A percentile compares a stretch with the other conserved stretches of the same genome.
These are phyloP conservation scores for Phalacrocorax pelagicus DNA, from an alignment of 2,113 vertebrate species.

Conservation along the genomic window DNA sequence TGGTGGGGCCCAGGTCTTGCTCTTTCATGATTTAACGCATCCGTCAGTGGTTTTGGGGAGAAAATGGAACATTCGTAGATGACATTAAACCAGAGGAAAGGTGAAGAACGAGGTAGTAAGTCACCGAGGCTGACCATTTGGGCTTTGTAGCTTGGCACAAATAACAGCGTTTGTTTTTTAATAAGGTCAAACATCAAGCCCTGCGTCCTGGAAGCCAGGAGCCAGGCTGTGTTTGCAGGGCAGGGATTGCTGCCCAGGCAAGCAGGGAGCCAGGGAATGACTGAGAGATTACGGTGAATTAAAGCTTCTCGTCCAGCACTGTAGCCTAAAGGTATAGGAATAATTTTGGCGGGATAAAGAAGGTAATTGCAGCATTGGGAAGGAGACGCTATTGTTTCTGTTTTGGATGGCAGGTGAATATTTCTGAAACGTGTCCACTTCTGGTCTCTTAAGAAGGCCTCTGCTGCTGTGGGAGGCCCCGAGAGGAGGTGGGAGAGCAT, in stretches of 20 bases:
- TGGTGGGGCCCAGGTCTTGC: background rate
- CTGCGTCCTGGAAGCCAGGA: background rate
- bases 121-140: background rate
- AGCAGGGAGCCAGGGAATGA: background rate
- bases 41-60: background rate
- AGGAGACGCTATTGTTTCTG: background rate
- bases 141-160: background rate
- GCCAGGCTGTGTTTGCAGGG: background rate
- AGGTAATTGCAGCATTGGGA: background rate
- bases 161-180: background rate
- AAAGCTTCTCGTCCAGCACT: background rate
- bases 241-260: background rate
- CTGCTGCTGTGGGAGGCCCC: background rate
- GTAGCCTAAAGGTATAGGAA: background rate
- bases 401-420: background rate
- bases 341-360: background rate
- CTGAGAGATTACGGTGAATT: background rate
- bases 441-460: background rate
- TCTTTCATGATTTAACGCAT: background rate
- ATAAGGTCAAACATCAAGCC: background rate
- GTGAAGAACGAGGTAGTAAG: background rate
- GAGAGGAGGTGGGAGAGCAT: background rate
- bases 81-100: background rate
- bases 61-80: background rate
- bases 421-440: background rate